These are phyloP conservation scores for Rattus rattus DNA, from an alignment of 2,113 vertebrate genomes.

Conservation along the genomic window DNA sequence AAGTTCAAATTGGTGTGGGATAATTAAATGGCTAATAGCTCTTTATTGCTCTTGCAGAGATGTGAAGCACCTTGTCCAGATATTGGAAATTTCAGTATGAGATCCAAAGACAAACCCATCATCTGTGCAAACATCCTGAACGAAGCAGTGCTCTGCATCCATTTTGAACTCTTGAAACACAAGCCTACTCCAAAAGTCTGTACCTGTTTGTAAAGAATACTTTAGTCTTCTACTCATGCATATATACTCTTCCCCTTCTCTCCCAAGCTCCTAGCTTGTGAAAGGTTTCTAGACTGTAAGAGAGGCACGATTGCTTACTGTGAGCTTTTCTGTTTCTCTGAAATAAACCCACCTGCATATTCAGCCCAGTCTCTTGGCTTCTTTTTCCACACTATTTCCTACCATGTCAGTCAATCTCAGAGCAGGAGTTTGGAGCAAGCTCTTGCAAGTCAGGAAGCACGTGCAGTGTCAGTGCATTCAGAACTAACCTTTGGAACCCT, in stretches of 20 bases:
- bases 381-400: neutral
- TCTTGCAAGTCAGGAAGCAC: neutral
- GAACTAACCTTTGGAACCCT: neutral
- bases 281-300: no score
- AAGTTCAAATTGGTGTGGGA: neutral
- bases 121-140: neutral
- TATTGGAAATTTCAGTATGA: no score
- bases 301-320: neutral
- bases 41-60: neutral
- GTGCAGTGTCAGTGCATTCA: rapidly evolving
- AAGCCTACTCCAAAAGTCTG: neutral
- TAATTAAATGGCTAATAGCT: neutral
- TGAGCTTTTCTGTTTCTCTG: neutral
- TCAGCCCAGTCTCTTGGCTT: neutral
- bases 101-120: neutral
- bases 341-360: neutral
- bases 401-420: neutral
- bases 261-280: no score
- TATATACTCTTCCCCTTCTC: no score
- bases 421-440: rapidly evolving
- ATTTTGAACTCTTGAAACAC: neutral
- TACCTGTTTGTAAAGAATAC: no score
- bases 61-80: neutral
- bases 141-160: neutral
- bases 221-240: no score